Evolutionary conservation across 2,797 vertebrate genomes (phyloP), one percentile per base, ranked within the genome.

Genomic region (Enteromius mattozi): DNA sequence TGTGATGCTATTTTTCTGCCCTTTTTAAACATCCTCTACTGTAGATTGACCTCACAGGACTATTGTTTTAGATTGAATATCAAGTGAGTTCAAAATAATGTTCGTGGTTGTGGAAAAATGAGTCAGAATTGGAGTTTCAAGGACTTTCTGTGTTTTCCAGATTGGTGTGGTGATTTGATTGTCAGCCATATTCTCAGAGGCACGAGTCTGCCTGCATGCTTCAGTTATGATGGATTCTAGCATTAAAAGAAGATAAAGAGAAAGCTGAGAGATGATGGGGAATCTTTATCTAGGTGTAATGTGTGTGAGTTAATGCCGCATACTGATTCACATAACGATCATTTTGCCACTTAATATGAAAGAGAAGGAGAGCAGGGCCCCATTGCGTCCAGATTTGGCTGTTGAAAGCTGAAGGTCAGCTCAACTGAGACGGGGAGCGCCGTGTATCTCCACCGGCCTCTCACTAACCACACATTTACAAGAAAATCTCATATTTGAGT

Each of bases 221-320:
- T 24, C 4, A 75, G 21, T 72, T 54, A 27, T 66, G 9, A 59
- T 27, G 54, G 40, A 84, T 84, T 86, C 80, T 49, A 40, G 47
- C 79, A 66, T 77, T 66, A 74, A 47, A 85, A 75, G 17, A 84
- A 81, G 84, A 81, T 85, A 71, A 78, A 72, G 86, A 80, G 59
- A 71, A 51, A 21, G 54, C 71, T 47, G 61, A 85, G 80, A 47
- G 3, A n/a, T 68, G 61, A 27, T n/a, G 77, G 74, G 40, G 69
- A 45, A 37, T 86, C 77, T 88, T 80, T 83, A 80, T 87, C 80
- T 86, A 54, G 35, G 40, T 54, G 35, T 83, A 86, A 85, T 82
- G 76, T 80, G 84, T 86, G 74, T 85, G 56, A 84, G 80, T 86
- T 71, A 87, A 79, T 83, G 82, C 72, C 13, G 68, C 61, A 30